These are phyloP conservation scores for Hylaeus anthracinus DNA, from an alignment of 1,140 invertebrate genomes.

Conservation along the genomic window DNA sequence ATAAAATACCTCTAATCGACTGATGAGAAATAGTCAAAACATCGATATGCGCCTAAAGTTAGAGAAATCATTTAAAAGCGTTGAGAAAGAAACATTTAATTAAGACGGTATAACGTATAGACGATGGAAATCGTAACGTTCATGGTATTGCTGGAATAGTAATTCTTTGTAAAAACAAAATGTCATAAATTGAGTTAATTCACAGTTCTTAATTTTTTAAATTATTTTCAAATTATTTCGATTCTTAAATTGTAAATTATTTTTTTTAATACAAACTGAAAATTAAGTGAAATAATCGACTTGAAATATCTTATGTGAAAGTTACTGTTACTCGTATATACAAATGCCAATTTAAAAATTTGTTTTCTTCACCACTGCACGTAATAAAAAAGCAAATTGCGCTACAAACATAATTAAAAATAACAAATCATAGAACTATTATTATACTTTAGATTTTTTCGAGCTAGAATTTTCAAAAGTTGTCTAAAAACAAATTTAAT, in stretches of 20 bases:
- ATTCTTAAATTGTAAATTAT: too few relatives aligned
- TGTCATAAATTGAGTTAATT: too few relatives aligned
- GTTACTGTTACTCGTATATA: too few relatives aligned
- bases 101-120: conserved; percentile 8
- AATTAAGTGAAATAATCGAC: neutral
- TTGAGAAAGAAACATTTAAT: neutral
- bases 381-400: too few relatives aligned
- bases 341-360: too few relatives aligned
- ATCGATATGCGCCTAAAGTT: neutral
- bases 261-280: neutral
- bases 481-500: neutral
- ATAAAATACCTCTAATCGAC: neutral
- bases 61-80: neutral
- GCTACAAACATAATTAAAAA: neutral
- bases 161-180: neutral
- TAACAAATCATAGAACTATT: neutral
- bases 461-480: neutral
- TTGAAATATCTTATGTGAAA: too few relatives aligned
- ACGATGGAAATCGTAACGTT: neutral
- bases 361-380: too few relatives aligned
- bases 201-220: too few relatives aligned
- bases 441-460: neutral
- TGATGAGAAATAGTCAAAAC: neutral
- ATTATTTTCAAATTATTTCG: too few relatives aligned
- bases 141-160: neutral